These are phyloP conservation scores for Coelopa frigida DNA, from an alignment of 1,140 invertebrate species.

Conservation along the genomic window DNA sequence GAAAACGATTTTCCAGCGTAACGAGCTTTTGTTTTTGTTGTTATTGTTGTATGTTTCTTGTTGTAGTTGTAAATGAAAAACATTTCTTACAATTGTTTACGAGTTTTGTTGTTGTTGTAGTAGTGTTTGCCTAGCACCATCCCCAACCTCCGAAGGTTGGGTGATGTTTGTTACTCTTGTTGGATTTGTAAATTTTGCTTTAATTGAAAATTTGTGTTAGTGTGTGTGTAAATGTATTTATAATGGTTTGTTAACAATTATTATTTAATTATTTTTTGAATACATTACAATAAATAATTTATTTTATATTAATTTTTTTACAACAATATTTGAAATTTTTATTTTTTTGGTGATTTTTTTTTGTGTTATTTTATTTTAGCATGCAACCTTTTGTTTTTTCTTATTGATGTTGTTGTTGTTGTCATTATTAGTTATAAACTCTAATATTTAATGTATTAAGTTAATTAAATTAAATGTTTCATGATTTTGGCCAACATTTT, in stretches of 20 bases:
- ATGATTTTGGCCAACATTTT: too few species aligned
- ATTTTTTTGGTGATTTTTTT: background rate
- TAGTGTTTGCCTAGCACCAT: constrained; percentile 7
- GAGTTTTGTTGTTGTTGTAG: constrained; percentile 3
- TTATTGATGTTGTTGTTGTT: background rate
- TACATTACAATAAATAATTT: constrained; percentile 6
- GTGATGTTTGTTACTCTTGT: background rate
- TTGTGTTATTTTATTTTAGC: constrained; percentile 1
- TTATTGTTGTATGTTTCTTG: too few species aligned
- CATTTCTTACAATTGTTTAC: too few species aligned
- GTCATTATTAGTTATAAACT: constrained; percentile 1
- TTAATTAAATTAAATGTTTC: background rate
- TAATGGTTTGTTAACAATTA: too few species aligned
- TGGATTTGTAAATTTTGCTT: background rate
- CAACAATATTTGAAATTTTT: background rate
- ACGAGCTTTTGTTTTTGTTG: constrained; percentile 3
- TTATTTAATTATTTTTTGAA: background rate
- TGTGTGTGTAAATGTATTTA: background rate
- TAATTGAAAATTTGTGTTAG: background rate
- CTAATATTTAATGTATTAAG: background rate
- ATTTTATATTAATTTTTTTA: background rate
- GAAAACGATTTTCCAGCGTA: too few species aligned
- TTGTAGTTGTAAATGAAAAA: too few species aligned
- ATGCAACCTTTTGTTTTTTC: background rate
- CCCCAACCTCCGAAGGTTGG: background rate